Conservation (phyloP, 2,113 vertebrate genomes). For the Xerus inauris region DNA sequence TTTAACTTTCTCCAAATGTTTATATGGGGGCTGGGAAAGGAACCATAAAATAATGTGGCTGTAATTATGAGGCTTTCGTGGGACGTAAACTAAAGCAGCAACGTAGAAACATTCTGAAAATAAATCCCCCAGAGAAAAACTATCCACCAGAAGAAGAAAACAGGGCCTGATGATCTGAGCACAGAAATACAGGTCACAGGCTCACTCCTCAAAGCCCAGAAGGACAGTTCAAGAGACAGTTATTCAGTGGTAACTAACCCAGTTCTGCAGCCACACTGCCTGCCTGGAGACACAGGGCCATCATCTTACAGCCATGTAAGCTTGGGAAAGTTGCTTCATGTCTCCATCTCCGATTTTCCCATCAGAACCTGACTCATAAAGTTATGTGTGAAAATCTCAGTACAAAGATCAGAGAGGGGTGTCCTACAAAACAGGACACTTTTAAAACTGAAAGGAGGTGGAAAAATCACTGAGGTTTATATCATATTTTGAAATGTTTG, state of each 20-base stretch:
- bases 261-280: not conserved
- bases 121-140: not conserved
- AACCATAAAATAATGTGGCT: conserved; percentile 18
- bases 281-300: not conserved
- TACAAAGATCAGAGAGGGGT: not conserved
- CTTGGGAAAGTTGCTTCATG: not conserved
- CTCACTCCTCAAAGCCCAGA: not conserved
- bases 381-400: not conserved
- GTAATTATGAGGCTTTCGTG: conserved; percentile 50
- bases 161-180: not conserved
- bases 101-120: conserved; percentile 41
- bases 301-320: not conserved
- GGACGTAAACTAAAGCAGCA: conserved; percentile 1
- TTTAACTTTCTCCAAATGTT: conserved; percentile 44
- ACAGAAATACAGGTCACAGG: not conserved
- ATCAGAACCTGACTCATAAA: not conserved
- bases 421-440: not conserved
- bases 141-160: conserved; percentile 15
- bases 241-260: not conserved
- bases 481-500: conserved; percentile 10
- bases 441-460: not conserved
- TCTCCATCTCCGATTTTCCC: not conserved
- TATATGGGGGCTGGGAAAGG: not conserved
- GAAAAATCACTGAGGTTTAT: not conserved
- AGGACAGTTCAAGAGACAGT: not conserved